Evolutionary conservation across 53 echinoderm and acorn worm species (phyloP), one percentile per base, ranked within the genome.

Genomic region (Patiria pectinifera): DNA sequence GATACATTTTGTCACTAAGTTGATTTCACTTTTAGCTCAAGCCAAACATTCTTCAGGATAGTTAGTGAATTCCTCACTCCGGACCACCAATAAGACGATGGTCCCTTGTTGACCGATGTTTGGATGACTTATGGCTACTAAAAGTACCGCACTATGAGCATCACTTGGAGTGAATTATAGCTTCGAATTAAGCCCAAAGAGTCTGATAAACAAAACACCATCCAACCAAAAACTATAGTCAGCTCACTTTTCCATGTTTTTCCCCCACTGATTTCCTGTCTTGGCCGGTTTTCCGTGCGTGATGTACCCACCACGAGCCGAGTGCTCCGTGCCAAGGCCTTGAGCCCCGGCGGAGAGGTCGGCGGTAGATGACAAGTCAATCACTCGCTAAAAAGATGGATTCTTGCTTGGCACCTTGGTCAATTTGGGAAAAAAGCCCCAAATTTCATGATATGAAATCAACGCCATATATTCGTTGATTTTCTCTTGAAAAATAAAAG

Each of bases 151-250:
- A 44, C 90, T 69, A 45, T 90, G 45, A 90, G 90, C 26, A 90
- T 80, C 90, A 81, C 90, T 90, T 35, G 25, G 66, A 69, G 86
- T 90, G 90, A 90, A 35, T 90, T 90, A 90, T 90, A 46, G 23
- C 23, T 45, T 16, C 22, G 69, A 13, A 81, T 66, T 90, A 77
- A 16, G 49, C 69, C 23, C 90, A n/a, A 53, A 81, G 80, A 80
- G 89, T 62, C 69, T 0, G 16, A 24, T 90, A 88, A 88, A 88
- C 88, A 88, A 88, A 88, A 88, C 25, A 70, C 86, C 70, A 48
- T 44, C 71, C 16, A 86, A 86, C 86, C 53, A 53, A 53, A 5
- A 5, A 53, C 53, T 8, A 6, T 53, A 6, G 53, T 53, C 8
- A 53, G 53, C 53, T 53, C 53, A 53, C 53, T 53, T 53, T 6